Conservation (phyloP, 1,140 invertebrate genomes). For the Diorhabda carinulata region DNA sequence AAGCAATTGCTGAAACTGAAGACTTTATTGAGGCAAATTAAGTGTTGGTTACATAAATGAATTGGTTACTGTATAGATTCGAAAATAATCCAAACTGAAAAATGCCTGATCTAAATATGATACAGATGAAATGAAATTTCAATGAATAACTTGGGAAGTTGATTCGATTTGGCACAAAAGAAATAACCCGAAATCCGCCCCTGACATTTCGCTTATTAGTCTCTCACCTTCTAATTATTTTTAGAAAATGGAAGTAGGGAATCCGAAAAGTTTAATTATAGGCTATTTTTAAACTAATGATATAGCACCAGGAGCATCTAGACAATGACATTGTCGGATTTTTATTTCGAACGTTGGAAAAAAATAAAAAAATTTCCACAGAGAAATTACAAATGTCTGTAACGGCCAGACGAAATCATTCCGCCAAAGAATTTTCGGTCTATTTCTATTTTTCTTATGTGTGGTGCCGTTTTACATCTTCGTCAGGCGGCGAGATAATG, state of each 20-base stretch:
- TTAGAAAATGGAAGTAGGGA: background rate
- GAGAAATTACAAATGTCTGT: slow-evolving; percentile 3
- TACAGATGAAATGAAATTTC: no score
- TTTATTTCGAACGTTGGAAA: background rate
- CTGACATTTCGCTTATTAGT: no score
- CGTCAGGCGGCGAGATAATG: background rate
- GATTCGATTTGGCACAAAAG: no score
- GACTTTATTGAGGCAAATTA: no score
- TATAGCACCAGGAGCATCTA: background rate
- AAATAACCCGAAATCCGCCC: no score
- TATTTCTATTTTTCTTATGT: background rate
- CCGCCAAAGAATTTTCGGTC: slow-evolving; percentile 1
- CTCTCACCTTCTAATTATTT: background rate
- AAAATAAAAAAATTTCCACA: slow-evolving; percentile 1
- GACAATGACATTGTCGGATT: background rate
- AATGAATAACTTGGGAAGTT: no score
- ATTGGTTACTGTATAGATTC: no score
- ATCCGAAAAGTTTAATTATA: slow-evolving; percentile 4
- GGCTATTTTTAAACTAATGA: background rate
- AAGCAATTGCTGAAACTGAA: no score
- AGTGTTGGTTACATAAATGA: no score
- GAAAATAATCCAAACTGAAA: no score
- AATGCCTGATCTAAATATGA: no score
- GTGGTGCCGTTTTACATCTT: background rate
- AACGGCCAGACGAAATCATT: background rate